These are phyloP conservation scores for Nerophis lumbriciformis DNA, from an alignment of 2,113 vertebrate genomes.

Conservation along the genomic window DNA sequence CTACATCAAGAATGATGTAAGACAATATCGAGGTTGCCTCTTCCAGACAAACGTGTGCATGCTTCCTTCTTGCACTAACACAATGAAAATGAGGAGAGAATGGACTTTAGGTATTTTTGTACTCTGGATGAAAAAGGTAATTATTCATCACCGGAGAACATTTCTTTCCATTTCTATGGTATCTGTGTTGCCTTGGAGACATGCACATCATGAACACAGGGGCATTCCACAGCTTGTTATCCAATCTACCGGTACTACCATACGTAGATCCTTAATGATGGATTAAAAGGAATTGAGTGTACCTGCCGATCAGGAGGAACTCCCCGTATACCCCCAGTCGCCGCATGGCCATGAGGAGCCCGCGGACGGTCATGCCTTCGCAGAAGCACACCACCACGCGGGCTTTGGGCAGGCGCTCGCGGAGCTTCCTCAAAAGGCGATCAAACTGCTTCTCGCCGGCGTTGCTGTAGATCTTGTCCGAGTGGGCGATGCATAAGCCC, in stretches of 20 bases:
- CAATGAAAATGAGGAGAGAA: neutral
- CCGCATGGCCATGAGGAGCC: constrained; percentile 92
- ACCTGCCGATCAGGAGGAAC: constrained; percentile 95
- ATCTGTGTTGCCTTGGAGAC: constrained; percentile 68
- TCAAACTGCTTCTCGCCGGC: constrained; percentile 95
- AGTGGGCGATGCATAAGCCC: constrained; percentile 94
- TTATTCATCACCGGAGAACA: constrained; percentile 57
- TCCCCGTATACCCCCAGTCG: constrained; percentile 87
- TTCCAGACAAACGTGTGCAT: neutral
- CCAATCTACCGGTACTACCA: constrained; percentile 5
- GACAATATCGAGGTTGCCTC: constrained; percentile 17
- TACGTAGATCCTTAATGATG: constrained; percentile 12
- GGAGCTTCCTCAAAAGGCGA: constrained; percentile 86
- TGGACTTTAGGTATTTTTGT: constrained; percentile 17
- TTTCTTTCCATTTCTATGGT: constrained; percentile 51
- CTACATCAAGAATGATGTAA: constrained; percentile 22
- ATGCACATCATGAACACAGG: constrained; percentile 37
- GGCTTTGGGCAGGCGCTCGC: constrained; percentile 90
- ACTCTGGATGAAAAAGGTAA: constrained; percentile 52
- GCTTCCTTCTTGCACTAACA: constrained; percentile 1
- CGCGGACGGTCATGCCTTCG: constrained; percentile 94
- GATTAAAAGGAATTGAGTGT: constrained; percentile 30
- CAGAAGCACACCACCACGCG: constrained; percentile 97
- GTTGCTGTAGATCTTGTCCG: constrained; percentile 98
- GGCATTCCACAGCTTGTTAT: constrained; percentile 6